A percentile compares a stretch with the other conserved stretches of the same genome.
These are phyloP conservation scores for Manacus vitellinus DNA, from an alignment of 2,113 vertebrate species.

Conservation along the genomic window DNA sequence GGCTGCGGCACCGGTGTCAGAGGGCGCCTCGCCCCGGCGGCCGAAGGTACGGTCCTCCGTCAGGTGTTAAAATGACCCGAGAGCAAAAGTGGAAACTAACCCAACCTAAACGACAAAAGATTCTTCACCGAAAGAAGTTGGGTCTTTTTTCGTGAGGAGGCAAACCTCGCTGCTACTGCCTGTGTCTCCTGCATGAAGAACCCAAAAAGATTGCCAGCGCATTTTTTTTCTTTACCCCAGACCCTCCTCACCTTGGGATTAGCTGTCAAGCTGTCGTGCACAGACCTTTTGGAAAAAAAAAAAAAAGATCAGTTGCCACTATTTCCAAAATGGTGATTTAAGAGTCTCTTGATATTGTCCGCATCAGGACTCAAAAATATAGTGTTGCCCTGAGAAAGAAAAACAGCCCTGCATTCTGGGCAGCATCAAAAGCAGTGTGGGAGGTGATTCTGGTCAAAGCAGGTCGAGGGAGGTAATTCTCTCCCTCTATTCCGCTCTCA, in stretches of 20 bases:
- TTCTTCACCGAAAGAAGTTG: neutral
- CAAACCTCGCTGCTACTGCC: neutral
- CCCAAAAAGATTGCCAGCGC: neutral
- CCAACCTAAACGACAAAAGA: neutral
- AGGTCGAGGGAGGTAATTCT: neutral
- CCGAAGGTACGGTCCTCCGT: neutral
- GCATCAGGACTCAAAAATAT: neutral
- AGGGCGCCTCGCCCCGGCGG: neutral
- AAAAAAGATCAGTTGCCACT: neutral
- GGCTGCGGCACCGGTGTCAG: neutral
- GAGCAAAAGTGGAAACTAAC: neutral
- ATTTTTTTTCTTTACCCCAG: neutral
- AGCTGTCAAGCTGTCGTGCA: neutral
- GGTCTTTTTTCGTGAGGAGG: neutral
- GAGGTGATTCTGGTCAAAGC: neutral
- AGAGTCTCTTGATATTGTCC: neutral
- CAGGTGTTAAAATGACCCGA: rapidly evolving
- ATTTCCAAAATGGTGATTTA: neutral
- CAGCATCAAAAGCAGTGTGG: neutral
- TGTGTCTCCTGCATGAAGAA: neutral
- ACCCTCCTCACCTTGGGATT: neutral
- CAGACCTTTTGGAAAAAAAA: neutral
- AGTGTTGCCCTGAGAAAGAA: neutral
- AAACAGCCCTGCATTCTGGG: neutral
- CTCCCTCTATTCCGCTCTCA: rapidly evolving